phyloP scores from a whole-genome alignment of 2,888 invertebrate species.

The Macrostomum cliftonense region DNA sequence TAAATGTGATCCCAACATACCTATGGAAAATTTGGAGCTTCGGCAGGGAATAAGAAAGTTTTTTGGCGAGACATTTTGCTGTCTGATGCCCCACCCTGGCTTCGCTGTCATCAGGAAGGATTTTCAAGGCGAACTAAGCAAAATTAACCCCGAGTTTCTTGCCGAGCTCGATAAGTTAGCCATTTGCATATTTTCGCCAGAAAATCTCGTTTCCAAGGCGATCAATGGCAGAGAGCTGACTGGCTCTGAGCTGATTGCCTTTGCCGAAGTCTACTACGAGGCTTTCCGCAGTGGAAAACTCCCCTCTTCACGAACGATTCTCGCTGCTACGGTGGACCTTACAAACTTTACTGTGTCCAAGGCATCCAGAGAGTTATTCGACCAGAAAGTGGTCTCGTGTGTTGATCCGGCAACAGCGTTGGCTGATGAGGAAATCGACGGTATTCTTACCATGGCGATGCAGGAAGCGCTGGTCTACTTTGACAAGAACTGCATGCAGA shows the following conservation, averaged over 20 bases:
- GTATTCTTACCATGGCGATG: too few relatives aligned
- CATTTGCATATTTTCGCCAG: slow-evolving; percentile 68
- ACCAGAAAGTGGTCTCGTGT: too few relatives aligned
- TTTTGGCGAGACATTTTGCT: slow-evolving; percentile 83
- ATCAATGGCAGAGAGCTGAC: slow-evolving; percentile 84
- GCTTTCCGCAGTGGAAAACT: too few relatives aligned
- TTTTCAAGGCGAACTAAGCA: slow-evolving; percentile 76
- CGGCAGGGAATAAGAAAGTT: slow-evolving; percentile 85
- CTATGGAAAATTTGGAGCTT: slow-evolving; percentile 77
- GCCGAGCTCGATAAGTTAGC: slow-evolving; percentile 62
- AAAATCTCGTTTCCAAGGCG: slow-evolving; percentile 78
- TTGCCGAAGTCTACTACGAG: slow-evolving; percentile 52
- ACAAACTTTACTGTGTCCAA: too few relatives aligned
- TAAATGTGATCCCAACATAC: slow-evolving; percentile 52
- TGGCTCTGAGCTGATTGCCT: slow-evolving; percentile 72
- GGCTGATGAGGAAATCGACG: too few relatives aligned
- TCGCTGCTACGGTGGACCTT: too few relatives aligned
- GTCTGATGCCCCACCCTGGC: slow-evolving; percentile 94
- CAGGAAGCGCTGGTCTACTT: too few relatives aligned
- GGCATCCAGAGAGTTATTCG: too few relatives aligned
- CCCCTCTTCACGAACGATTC: too few relatives aligned
- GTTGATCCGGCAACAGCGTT: too few relatives aligned
- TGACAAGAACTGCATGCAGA: too few relatives aligned
- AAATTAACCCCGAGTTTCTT: slow-evolving; percentile 82
- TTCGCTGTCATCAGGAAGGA: slow-evolving; percentile 86